Evolutionary conservation across 2,797 vertebrate genomes (phyloP).

Genomic region (Benthosema pterotum): DNA sequence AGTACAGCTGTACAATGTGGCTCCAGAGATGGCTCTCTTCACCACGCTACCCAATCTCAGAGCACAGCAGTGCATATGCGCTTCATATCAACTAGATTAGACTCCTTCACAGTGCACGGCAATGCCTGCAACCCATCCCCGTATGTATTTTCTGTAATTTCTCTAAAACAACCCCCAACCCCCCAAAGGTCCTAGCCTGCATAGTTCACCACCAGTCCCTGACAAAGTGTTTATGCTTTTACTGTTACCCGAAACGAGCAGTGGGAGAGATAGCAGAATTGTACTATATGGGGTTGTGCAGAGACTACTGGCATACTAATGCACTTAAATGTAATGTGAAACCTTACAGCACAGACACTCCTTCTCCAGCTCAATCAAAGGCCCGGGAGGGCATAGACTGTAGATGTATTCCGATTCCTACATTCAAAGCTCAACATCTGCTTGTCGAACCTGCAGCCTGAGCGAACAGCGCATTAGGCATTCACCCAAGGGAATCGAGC

Average conservation of each 20-base stretch:
- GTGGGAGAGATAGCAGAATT: constrained; percentile 61
- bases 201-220: constrained; percentile 60
- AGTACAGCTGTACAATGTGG: no score
- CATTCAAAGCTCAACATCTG: constrained; percentile 59
- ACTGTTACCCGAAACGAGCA: constrained; percentile 66
- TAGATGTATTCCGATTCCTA: constrained; percentile 57
- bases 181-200: constrained; percentile 33
- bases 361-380: constrained; percentile 47
- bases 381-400: constrained; percentile 44
- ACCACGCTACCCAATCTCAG: no score
- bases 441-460: constrained; percentile 31
- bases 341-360: constrained; percentile 42
- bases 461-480: constrained; percentile 40
- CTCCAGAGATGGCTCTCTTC: no score
- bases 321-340: constrained; percentile 61
- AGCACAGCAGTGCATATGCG: neutral
- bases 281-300: constrained; percentile 44
- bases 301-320: constrained; percentile 70
- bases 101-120: constrained; percentile 44
- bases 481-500: constrained; percentile 50
- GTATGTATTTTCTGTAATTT: constrained; percentile 48
- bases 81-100: constrained; percentile 51
- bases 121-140: constrained; percentile 53
- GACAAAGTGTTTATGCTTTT: constrained; percentile 57
- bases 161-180: constrained; percentile 57